These are phyloP conservation scores for Hippolais icterina DNA, from an alignment of 2,113 vertebrate genomes.

Conservation along the genomic window DNA sequence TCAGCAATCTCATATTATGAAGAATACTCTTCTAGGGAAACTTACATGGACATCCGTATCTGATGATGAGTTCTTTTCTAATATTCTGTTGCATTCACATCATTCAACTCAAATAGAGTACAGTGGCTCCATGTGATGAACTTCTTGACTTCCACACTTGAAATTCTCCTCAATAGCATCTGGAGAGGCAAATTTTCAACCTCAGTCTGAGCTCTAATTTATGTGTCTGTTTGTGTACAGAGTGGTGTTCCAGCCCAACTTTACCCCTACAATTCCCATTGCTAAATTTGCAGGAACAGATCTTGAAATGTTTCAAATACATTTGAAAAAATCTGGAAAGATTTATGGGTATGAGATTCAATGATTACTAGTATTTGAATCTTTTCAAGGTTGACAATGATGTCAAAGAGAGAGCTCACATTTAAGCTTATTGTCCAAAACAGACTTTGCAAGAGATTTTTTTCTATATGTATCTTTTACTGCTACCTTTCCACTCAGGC, in stretches of 20 bases:
- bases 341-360: background rate
- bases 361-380: background rate
- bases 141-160: background rate
- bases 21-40: slow-evolving; percentile 10
- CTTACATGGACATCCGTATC: background rate
- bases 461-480: background rate
- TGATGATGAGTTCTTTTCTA: background rate
- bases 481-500: background rate
- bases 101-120: background rate
- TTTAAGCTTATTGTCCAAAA: background rate
- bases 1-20: background rate
- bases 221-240: background rate
- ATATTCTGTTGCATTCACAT: background rate
- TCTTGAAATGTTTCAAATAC: background rate
- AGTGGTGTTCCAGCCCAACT: background rate
- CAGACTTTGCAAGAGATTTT: background rate
- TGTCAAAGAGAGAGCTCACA: background rate
- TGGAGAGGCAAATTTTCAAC: background rate
- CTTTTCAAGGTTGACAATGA: background rate
- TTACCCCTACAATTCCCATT: background rate
- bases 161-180: background rate
- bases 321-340: background rate
- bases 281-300: background rate
- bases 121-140: background rate
- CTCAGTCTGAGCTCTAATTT: background rate